These are phyloP conservation scores for Shargacucullia verbasci DNA, from an alignment of 2,888 invertebrate genomes.

Conservation along the genomic window DNA sequence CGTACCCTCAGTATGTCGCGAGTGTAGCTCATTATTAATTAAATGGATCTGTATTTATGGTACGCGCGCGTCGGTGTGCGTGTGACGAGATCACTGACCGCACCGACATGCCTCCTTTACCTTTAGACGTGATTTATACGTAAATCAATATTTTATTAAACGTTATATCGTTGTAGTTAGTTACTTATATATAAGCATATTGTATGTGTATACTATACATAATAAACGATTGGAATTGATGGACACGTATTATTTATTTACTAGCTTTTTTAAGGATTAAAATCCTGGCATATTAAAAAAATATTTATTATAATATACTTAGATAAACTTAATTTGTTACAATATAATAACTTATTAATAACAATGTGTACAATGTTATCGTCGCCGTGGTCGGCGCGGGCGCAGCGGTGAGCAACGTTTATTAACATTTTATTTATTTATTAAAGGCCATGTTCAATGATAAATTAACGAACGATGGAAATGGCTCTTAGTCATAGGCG, in stretches of 20 bases:
- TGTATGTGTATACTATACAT: slow-evolving; percentile 6
- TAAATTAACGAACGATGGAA: too few relatives aligned
- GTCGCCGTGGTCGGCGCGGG: not conserved
- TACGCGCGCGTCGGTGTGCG: not conserved
- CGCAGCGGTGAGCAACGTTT: not conserved
- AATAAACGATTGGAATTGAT: slow-evolving; percentile 37
- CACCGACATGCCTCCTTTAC: not conserved
- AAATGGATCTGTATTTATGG: slow-evolving; percentile 1
- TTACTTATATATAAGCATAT: slow-evolving; percentile 4
- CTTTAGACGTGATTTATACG: slow-evolving; percentile 4
- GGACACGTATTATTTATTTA: not conserved
- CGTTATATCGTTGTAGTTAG: slow-evolving; percentile 29
- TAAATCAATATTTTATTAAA: slow-evolving; percentile 36
- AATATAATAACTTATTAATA: slow-evolving; percentile 69
- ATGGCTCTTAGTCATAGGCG: too few relatives aligned
- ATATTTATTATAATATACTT: slow-evolving; percentile 69
- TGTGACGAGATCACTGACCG: not conserved
- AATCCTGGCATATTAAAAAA: slow-evolving; percentile 33
- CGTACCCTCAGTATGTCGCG: not conserved
- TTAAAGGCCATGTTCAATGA: too few relatives aligned
- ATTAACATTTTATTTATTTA: too few relatives aligned
- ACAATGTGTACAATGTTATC: slow-evolving; percentile 49
- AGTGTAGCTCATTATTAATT: too few relatives aligned
- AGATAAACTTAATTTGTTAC: slow-evolving; percentile 67
- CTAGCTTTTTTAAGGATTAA: not conserved